phyloP scores from a whole-genome alignment of 2,113 vertebrate species.

The Austrofundulus limnaeus region DNA sequence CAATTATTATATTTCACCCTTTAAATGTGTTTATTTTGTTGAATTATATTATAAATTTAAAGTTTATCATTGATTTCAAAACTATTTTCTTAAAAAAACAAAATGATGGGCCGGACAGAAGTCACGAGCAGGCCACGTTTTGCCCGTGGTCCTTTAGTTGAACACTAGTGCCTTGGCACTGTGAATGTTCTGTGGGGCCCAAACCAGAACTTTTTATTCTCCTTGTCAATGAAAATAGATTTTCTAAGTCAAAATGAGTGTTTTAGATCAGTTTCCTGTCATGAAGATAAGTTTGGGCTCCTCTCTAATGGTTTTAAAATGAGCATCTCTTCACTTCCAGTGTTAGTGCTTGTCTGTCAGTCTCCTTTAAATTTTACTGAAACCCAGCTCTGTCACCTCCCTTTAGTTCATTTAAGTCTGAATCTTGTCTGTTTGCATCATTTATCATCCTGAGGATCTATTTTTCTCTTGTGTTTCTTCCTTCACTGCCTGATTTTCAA shows the following conservation, averaged over 20 bases:
- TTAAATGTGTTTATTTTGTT: too few species aligned
- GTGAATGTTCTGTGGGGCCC: too few species aligned
- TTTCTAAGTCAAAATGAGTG: too few species aligned
- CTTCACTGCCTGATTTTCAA: slow-evolving; percentile 5
- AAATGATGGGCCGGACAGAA: too few species aligned
- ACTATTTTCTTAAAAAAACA: too few species aligned
- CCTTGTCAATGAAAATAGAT: slow-evolving; percentile 7
- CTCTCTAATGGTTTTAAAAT: not conserved
- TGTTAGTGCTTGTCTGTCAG: slow-evolving; percentile 16
- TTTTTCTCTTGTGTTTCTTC: slow-evolving; percentile 5
- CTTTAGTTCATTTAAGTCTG: slow-evolving; percentile 16
- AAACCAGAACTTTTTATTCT: not conserved
- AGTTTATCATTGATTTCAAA: too few species aligned
- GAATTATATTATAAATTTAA: too few species aligned
- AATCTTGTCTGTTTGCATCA: slow-evolving; percentile 20
- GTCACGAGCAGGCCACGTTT: too few species aligned
- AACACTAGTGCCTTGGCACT: too few species aligned
- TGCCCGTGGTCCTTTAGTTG: too few species aligned
- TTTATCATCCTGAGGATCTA: slow-evolving; percentile 5
- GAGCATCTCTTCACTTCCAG: not conserved
- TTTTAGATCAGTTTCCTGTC: not conserved
- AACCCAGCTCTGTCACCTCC: slow-evolving; percentile 26
- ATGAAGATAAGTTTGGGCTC: not conserved
- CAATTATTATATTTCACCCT: too few species aligned
- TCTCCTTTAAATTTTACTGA: slow-evolving; percentile 8